Base-by-base conservation (phyloP, 2,113 vertebrate genomes). In the Saguinus midas region DNA sequence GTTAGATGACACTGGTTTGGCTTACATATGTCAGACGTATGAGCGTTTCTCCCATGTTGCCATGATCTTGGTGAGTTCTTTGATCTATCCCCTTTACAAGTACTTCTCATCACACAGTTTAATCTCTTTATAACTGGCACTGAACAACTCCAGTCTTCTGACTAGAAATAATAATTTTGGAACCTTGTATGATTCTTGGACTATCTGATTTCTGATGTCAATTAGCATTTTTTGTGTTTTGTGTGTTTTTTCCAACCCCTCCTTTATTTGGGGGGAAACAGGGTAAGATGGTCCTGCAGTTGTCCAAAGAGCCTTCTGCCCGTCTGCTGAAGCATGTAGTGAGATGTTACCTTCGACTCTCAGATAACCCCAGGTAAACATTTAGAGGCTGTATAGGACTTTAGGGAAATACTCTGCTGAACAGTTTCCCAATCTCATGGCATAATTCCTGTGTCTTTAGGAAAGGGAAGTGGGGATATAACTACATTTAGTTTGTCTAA, bases 281-380 rank as follows among this genome's bases (percentile, higher is more conserved):
- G 99, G 99, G 99, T 91, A 99, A 99, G 98, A 99, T 99, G 99
- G 99, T 99, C 96, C 98, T 99, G 97, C 99, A 99, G 98, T 99
- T 99, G 73, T 99, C 99, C 76, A 99, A 99, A 99, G 99, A 99
- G 97, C 99, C 99, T 0, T 99, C 99, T 0, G 99, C 99, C 80
- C 99, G 99, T 40, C 99, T 99, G 64, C 98, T 99, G 98, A 99
- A 99, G 94, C 99, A 99, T 0, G 99, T 99, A 0, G 99, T 99
- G 55, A 99, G 99, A 97, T 99, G 99, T 98, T 99, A 99, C 97
- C 99, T 99, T 94, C 99, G 99, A 97, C 99, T 99, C 94, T 99
- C 99, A 0, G 99, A 99, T 98, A 99, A 99, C 96, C 99, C 99
- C 98, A 99, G 99, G 99, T 99, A 99, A 99, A 98, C 98, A 98